Base-by-base conservation (phyloP, 2,888 invertebrate species). In the Congeria kusceri region DNA sequence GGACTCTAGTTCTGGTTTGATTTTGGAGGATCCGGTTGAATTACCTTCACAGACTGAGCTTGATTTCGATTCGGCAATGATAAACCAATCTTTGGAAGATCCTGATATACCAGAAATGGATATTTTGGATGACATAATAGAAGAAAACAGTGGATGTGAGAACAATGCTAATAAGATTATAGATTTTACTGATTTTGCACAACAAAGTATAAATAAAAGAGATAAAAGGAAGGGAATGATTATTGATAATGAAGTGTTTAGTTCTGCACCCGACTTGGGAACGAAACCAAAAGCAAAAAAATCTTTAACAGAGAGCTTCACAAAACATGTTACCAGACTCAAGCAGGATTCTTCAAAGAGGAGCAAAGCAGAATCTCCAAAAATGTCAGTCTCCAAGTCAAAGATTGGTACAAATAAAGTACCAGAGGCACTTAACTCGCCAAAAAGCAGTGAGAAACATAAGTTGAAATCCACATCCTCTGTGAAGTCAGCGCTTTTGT, bases 401-500 rank as follows among this genome's bases (percentile, higher is more conserved):
- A 28, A 58, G 28, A 53, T 15, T 53, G 53, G 53, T 5, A 39
- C 9, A 39, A 15, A 15, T 39, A 39, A 39, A 39, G 39, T 13
- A 39, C 20, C 53, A 25, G 11, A 5, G 25, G 23, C 53, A 23
- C 2, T 13, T 23, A 18, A 18, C 23, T 53, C 53, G 11, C 23
- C 20, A 23, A 53, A 53, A 25, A 53, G 23, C 53, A 53, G 7
- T 9, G 53, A 53, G 20, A 53, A 53, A 53, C 53, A 53, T 4
- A 53, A n/a, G n/a, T 25, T 5, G 23, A 72, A 58, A 39, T 59
- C 77, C 5, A 70, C 67, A 18, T 76, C 75, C 20, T 63, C 83
- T 18, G 78, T 83, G 5, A 75, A 73, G 62, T 77, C 83, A 47
- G 80, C 80, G 9, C 20, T 83, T 25, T 49, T 80, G 53, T 63